Percentiles rank a stretch among this genome's conserved stretches.
phyloP scores from a whole-genome alignment of 2,888 invertebrate species.

The Tenthredo distinguenda region DNA sequence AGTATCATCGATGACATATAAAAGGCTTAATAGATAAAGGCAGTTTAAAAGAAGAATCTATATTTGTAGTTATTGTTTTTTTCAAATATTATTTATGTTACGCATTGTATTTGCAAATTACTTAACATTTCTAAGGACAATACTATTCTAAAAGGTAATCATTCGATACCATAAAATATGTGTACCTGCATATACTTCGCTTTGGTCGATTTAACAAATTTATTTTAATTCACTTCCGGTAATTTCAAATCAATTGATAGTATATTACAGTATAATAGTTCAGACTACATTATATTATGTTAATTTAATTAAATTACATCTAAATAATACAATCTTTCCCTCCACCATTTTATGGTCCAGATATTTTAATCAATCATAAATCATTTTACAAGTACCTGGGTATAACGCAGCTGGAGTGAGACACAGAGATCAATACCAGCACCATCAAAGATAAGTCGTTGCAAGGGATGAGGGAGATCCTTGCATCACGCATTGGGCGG shows the following conservation, averaged over 20 bases:
- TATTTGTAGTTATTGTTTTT: constrained; percentile 63
- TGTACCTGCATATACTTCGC: constrained; percentile 11
- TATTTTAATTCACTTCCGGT: neutral
- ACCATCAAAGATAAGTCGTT: no score
- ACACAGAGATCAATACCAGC: no score
- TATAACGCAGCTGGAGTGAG: no score
- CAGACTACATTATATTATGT: neutral
- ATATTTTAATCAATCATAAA: constrained; percentile 7
- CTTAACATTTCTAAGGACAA: neutral
- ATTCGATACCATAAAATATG: constrained; percentile 10
- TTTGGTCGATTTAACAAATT: constrained; percentile 49
- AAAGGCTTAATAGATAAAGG: neutral
- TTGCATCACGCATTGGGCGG: no score
- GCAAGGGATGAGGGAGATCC: no score
- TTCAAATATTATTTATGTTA: constrained; percentile 45
- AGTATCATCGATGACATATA: neutral
- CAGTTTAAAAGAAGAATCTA: constrained; percentile 8
- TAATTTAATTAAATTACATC: neutral
- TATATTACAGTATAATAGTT: neutral
- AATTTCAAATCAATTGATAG: neutral
- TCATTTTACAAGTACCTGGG: neutral
- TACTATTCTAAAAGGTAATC: neutral
- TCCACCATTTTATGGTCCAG: constrained; percentile 4
- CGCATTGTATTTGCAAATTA: constrained; percentile 64
- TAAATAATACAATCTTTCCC: neutral